Conservation (phyloP, 2,113 vertebrate species). For the Engraulis encrasicolus region DNA sequence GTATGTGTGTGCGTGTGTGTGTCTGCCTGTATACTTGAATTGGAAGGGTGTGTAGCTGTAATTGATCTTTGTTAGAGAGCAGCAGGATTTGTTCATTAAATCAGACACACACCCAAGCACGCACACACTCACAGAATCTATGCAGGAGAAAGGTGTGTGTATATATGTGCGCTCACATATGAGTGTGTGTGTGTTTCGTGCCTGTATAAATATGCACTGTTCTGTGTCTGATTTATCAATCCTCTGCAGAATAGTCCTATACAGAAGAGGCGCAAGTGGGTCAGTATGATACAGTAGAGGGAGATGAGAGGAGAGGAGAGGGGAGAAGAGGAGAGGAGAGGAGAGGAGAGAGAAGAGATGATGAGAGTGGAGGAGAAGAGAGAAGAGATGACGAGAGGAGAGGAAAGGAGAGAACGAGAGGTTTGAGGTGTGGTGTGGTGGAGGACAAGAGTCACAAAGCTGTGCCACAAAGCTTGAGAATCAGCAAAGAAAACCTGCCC, state of each 20-base stretch:
- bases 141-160: neutral
- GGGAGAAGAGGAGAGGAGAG: neutral
- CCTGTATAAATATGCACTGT: neutral
- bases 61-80: neutral
- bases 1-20: neutral
- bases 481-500: neutral
- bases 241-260: neutral
- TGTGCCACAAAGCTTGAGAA: neutral
- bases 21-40: neutral
- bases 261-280: neutral
- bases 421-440: too few relatives aligned
- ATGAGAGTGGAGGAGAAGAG: too few relatives aligned
- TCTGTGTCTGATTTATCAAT: neutral
- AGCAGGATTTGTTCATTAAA: neutral
- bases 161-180: neutral
- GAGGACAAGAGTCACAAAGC: too few relatives aligned
- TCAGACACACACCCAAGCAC: neutral
- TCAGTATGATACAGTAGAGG: neutral
- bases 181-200: neutral
- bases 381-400: too few relatives aligned
- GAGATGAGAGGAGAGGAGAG: too few relatives aligned
- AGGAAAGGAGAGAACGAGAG: too few relatives aligned
- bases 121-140: neutral
- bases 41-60: slow-evolving; percentile 7
- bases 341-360: too few relatives aligned